phyloP scores from a whole-genome alignment of 1,140 invertebrate genomes.

The Formica exsecta region DNA sequence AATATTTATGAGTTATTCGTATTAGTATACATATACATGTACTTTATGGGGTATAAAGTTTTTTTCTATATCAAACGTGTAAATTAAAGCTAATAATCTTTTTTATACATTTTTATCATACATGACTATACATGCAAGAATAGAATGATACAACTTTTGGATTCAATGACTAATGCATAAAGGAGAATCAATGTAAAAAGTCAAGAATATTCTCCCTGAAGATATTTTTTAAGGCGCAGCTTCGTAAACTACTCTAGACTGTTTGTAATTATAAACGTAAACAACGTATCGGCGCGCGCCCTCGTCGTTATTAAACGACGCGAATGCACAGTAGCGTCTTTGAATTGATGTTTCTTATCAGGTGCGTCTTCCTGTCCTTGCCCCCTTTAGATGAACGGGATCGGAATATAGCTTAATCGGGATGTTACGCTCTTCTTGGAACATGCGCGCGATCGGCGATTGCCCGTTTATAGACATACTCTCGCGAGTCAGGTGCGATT shows the following conservation, averaged over 20 bases:
- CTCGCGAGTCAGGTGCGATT: neutral
- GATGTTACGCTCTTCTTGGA: slow-evolving; percentile 75
- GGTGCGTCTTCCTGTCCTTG: slow-evolving; percentile 80
- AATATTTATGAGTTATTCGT: neutral
- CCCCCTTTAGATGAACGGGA: slow-evolving; percentile 78
- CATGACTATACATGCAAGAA: no score
- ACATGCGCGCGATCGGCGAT: slow-evolving; percentile 69
- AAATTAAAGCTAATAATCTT: no score
- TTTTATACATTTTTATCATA: no score
- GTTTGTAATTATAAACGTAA: slow-evolving; percentile 38
- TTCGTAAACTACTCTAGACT: neutral
- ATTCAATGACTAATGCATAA: slow-evolving; percentile 12
- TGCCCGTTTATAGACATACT: slow-evolving; percentile 7
- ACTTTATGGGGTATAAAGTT: neutral
- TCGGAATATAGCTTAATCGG: slow-evolving; percentile 75
- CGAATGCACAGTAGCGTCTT: slow-evolving; percentile 62
- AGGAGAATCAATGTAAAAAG: slow-evolving; percentile 33
- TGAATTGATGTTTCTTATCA: slow-evolving; percentile 80
- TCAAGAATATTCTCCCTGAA: slow-evolving; percentile 30
- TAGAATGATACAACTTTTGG: slow-evolving; percentile 12
- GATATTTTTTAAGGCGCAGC: slow-evolving; percentile 34
- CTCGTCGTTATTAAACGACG: slow-evolving; percentile 56
- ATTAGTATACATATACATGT: no score
- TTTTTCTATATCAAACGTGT: no score
- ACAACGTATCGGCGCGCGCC: slow-evolving; percentile 18